Conservation (phyloP, 1,140 invertebrate genomes). For the Notospermus geniculatus region DNA sequence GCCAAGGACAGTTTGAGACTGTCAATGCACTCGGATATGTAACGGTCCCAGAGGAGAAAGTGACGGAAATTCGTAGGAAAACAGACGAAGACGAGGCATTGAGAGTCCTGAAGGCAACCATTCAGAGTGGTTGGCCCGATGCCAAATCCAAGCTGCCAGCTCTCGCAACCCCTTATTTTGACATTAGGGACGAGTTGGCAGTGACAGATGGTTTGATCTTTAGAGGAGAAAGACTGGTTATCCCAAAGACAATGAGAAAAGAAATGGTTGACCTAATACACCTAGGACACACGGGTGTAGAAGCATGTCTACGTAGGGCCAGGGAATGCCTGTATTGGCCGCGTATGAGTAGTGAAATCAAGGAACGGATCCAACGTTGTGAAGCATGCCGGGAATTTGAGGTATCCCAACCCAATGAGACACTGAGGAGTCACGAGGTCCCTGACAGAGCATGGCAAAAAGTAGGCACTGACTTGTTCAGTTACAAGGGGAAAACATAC, state of each 20-base stretch:
- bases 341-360: slow-evolving; percentile 10
- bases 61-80: no score
- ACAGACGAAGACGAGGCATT: no score
- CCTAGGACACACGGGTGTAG: slow-evolving; percentile 16
- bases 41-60: no score
- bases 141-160: no score
- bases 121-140: no score
- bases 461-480: slow-evolving; percentile 4
- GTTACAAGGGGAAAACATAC: slow-evolving; percentile 12
- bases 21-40: no score
- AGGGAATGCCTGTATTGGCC: slow-evolving; percentile 13
- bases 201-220: slow-evolving; percentile 19
- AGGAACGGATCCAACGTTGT: background rate
- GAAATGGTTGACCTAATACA: slow-evolving; percentile 16
- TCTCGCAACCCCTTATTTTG: no score
- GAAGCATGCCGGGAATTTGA: no score
- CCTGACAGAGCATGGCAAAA: slow-evolving; percentile 3
- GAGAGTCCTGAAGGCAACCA: no score
- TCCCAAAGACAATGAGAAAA: slow-evolving; percentile 11
- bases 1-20: no score
- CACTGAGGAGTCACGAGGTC: background rate
- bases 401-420: background rate
- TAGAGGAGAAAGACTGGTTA: slow-evolving; percentile 19
- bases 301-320: slow-evolving; percentile 11
- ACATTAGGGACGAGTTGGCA: no score